Conservation (phyloP, 2,113 vertebrate species). For the Apistogramma diplotaenia region DNA sequence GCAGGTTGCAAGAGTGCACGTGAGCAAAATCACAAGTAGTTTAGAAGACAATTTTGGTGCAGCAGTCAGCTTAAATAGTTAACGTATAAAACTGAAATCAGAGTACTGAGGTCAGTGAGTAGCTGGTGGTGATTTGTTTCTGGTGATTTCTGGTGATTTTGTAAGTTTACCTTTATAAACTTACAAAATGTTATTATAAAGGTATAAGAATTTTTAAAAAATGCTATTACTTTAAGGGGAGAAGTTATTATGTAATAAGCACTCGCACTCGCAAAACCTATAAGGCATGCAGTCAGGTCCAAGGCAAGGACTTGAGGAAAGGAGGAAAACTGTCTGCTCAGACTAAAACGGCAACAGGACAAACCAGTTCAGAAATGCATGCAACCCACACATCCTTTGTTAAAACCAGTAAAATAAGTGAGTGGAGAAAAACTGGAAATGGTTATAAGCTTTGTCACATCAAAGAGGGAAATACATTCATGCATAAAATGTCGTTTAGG, state of each 20-base stretch:
- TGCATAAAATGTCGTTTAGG: not conserved
- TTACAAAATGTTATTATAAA: no score
- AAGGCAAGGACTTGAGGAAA: not conserved
- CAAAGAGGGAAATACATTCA: not conserved
- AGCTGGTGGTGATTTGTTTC: no score
- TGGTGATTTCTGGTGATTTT: no score
- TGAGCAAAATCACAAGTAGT: no score
- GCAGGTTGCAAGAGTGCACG: no score
- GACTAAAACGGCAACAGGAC: conserved; percentile 27
- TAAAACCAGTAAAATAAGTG: not conserved
- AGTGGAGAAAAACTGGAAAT: not conserved
- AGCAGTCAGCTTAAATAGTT: not conserved
- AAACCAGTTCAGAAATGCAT: conserved; percentile 43
- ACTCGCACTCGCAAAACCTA: not conserved
- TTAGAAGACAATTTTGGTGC: no score
- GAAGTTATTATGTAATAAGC: not conserved
- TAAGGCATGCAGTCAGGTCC: not conserved
- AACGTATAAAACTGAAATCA: not conserved
- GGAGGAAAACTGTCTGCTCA: not conserved
- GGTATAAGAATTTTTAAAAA: not conserved
- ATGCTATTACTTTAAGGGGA: not conserved
- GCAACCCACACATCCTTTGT: not conserved
- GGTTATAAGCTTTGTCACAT: not conserved
- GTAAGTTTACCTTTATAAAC: no score
- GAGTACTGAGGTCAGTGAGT: no score